Evolutionary conservation across 2,888 invertebrate species (phyloP).

Genomic region (Mythimna vitellina): DNA sequence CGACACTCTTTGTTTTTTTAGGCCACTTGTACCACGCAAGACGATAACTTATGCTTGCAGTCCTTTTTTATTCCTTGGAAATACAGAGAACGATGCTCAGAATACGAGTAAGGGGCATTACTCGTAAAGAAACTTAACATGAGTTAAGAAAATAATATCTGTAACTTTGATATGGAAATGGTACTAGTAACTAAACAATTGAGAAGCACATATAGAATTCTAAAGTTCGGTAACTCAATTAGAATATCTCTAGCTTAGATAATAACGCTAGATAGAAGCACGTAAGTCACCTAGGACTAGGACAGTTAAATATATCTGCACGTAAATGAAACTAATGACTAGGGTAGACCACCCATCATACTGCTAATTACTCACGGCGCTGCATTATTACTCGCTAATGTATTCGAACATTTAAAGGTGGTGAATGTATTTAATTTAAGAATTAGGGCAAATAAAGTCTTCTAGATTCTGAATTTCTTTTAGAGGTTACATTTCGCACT

Average conservation of each 20-base stretch:
- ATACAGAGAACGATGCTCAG: constrained; percentile 24
- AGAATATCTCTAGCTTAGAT: not conserved
- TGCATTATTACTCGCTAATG: constrained; percentile 57
- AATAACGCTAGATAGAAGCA: constrained; percentile 3
- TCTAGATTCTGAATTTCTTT: not conserved
- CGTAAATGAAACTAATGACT: constrained; percentile 36
- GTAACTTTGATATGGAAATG: constrained; percentile 17
- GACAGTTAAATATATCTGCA: constrained; percentile 28
- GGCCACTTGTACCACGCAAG: constrained; percentile 63
- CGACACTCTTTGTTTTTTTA: constrained; percentile 66
- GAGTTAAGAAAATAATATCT: not conserved
- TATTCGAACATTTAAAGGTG: constrained; percentile 60
- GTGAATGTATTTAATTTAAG: constrained; percentile 40
- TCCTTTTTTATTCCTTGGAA: constrained; percentile 44
- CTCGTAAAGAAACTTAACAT: constrained; percentile 5
- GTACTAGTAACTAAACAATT: constrained; percentile 1
- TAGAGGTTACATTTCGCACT: not conserved
- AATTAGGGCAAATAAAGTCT: constrained; percentile 1
- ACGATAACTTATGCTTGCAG: constrained; percentile 61
- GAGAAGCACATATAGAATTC: not conserved
- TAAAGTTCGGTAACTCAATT: constrained; percentile 1
- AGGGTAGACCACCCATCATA: constrained; percentile 53
- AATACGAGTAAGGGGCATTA: constrained; percentile 7
- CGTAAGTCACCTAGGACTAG: not conserved
- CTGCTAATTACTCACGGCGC: constrained; percentile 59